Evolutionary conservation across 2,113 vertebrate species (phyloP).

Genomic region (Apteryx owenii): DNA sequence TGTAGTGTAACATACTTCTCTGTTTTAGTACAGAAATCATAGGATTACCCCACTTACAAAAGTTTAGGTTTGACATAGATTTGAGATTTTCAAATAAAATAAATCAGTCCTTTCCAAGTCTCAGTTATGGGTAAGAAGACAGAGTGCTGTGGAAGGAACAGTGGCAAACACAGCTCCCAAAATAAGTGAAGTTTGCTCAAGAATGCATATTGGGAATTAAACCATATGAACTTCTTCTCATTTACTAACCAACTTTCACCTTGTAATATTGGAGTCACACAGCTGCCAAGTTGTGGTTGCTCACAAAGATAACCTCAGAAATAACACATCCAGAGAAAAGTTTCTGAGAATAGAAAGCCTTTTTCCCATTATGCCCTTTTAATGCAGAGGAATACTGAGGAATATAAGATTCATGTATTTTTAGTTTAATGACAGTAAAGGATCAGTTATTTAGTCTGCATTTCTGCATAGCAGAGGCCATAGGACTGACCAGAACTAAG

Average conservation of each 20-base stretch:
- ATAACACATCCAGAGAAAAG: not conserved
- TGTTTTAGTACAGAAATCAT: not conserved
- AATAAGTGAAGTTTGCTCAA: not conserved
- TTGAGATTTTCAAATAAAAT: not conserved
- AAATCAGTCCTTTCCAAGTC: not conserved
- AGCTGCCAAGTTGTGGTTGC: not conserved
- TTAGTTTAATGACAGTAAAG: not conserved
- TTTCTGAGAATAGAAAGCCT: not conserved
- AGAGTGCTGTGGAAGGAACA: not conserved
- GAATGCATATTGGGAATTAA: not conserved
- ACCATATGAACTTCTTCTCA: not conserved
- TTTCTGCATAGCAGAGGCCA: not conserved
- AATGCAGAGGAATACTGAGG: not conserved
- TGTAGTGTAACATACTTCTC: not conserved
- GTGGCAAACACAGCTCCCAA: not conserved
- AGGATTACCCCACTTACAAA: not conserved
- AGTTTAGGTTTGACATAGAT: not conserved
- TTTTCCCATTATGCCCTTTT: not conserved
- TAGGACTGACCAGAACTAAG: not conserved
- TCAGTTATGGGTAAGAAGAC: not conserved
- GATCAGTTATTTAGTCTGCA: not conserved
- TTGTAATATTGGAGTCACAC: not conserved
- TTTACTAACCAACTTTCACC: not conserved
- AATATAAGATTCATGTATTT: not conserved
- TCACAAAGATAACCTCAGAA: not conserved